Conservation (phyloP, 1,140 invertebrate species). For the Drosophila willistoni region DNA sequence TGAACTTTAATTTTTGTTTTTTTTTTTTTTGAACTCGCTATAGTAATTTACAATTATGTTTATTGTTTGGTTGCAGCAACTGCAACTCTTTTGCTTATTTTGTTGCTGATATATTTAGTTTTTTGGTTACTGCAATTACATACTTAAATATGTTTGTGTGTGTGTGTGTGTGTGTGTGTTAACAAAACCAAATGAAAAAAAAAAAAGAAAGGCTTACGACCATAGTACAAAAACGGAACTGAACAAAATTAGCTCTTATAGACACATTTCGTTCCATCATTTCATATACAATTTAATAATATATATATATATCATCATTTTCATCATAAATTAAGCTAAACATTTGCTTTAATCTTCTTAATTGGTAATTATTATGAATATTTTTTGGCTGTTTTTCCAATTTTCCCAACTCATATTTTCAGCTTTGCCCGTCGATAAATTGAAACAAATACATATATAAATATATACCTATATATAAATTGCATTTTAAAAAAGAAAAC, state of each 20-base stretch:
- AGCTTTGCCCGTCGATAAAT: conserved; percentile 34
- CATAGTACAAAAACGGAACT: background rate
- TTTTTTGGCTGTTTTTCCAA: conserved; percentile 49
- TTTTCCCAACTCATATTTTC: conserved; percentile 21
- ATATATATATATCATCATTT: background rate
- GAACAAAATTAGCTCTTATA: conserved; percentile 11
- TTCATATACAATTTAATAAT: background rate
- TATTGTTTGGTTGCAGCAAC: conserved; percentile 22
- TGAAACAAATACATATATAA: conserved; percentile 61
- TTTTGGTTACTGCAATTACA: conserved; percentile 36
- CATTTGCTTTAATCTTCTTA: conserved; percentile 31
- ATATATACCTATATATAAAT: conserved; percentile 40
- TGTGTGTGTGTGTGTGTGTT: conserved; percentile 26
- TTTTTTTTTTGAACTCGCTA: conserved; percentile 36
- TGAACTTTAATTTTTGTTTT: conserved; percentile 38
- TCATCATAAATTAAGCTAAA: conserved; percentile 45
- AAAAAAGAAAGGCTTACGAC: background rate
- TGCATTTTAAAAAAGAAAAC: background rate
- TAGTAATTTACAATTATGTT: conserved; percentile 30
- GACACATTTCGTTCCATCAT: conserved; percentile 12
- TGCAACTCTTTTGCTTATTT: conserved; percentile 19
- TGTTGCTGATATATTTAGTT: conserved; percentile 38
- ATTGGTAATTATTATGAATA: conserved; percentile 42
- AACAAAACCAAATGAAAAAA: conserved; percentile 41
- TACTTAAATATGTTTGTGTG: conserved; percentile 23